Evolutionary conservation across 2,797 vertebrate species (phyloP).

Genomic region (Cossypha niveicapilla): DNA sequence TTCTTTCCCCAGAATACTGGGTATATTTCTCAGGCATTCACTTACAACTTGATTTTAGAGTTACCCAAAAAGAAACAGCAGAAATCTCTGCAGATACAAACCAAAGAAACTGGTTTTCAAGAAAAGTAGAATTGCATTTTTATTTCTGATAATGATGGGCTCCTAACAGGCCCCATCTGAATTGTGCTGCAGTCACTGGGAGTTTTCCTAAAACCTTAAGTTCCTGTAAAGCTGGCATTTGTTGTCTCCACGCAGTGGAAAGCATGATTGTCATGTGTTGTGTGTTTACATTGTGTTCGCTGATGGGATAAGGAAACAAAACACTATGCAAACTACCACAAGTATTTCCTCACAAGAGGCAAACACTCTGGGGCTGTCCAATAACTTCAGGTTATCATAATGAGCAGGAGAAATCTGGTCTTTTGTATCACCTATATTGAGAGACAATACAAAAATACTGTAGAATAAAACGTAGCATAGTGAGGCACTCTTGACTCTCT

Average conservation of each 20-base stretch:
- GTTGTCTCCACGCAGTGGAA: neutral
- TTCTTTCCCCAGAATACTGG: neutral
- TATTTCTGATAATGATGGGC: neutral
- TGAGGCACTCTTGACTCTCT: neutral
- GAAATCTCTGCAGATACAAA: neutral
- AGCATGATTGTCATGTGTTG: neutral
- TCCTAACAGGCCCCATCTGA: neutral
- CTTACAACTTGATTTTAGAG: neutral
- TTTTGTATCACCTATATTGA: neutral
- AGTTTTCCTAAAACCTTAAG: neutral
- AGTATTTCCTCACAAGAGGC: neutral
- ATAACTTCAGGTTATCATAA: neutral
- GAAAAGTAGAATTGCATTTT: neutral
- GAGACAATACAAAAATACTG: neutral
- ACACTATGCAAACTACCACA: neutral
- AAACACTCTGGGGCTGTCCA: neutral
- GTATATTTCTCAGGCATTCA: neutral
- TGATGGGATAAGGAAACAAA: neutral
- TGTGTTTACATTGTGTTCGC: neutral
- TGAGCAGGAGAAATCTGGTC: neutral
- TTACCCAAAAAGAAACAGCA: neutral
- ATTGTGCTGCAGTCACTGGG: neutral
- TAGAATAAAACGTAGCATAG: neutral
- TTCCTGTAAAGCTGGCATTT: neutral
- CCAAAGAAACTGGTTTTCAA: neutral